phyloP scores from a whole-genome alignment of 2,888 invertebrate genomes.

The Ctena decussata region DNA sequence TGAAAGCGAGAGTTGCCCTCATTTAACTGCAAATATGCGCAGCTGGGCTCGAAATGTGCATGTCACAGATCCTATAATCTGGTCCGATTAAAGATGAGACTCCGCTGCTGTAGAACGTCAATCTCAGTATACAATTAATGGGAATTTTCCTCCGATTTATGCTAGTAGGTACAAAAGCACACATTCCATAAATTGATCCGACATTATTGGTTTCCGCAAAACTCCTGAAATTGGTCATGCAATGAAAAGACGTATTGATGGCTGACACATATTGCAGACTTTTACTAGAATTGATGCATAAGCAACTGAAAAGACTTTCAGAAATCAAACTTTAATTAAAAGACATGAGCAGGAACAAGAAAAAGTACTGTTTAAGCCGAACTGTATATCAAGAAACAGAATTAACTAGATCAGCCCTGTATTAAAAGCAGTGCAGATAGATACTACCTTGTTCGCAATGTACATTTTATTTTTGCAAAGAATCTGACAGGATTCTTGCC shows the following conservation, averaged over 20 bases:
- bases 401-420: too few species aligned
- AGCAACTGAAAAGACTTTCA: not conserved
- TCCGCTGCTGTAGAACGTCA: not conserved
- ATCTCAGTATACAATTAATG: constrained; percentile 5
- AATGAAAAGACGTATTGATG: not conserved
- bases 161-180: not conserved
- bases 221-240: not conserved
- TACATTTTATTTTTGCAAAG: too few species aligned
- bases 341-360: not conserved
- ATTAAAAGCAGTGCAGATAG: too few species aligned
- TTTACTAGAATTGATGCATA: not conserved
- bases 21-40: too few species aligned
- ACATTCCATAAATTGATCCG: constrained; percentile 9
- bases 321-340: not conserved
- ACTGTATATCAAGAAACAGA: too few species aligned
- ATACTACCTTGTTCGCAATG: too few species aligned
- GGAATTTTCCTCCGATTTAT: constrained; percentile 5
- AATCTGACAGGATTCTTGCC: too few species aligned
- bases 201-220: constrained; percentile 5
- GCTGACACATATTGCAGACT: not conserved
- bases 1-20: too few species aligned
- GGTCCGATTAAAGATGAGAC: too few species aligned
- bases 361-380: too few species aligned
- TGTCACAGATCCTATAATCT: too few species aligned
- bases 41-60: too few species aligned